Base-by-base conservation (phyloP, 2,113 vertebrate species). In the Sceloporus undulatus region DNA sequence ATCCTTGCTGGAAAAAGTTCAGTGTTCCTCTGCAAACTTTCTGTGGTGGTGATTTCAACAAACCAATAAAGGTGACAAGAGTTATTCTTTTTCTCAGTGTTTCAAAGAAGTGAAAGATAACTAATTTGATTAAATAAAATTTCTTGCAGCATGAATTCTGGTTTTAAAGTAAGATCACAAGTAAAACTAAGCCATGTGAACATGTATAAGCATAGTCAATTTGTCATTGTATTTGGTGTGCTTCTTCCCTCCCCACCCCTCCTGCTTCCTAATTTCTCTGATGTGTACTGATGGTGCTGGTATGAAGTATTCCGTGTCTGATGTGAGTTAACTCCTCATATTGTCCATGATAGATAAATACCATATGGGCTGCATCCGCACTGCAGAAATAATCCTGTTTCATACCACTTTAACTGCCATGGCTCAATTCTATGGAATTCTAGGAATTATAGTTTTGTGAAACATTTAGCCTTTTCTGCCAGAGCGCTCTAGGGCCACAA, bases 1-100 rank as follows among this genome's bases (percentile, higher is more conserved):
- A 96, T 94, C 98, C 98, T 1, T 95, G 89, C 52, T 99, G 98
- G 98, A 98, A 96, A 89, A 98, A 97, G 91, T 98, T 99, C 92
- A 94, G 93, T 2, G 96, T 99, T 89, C 96, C 98, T 74, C 94
- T 99, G 88, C 98, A 99, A 92, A 98, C 97, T 0, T 98, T 99
- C 93, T 99, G 98, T 95, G 93, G 92, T 89, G 97, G 97, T 23
- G 97, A 99, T 90, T 90, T 98, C 68, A 97, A 96, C 82, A 97
- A 95, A 80, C 96, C 97, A 1, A 93, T 99, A 52, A 98, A 99
- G 98, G 98, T 99, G n/a, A 94, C 84, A 86, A 66, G 23, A 65
- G 38, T 77, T 1, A 77, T 54, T 88, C 42, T n/a, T 70, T 56
- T 56, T 38, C 29, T 25, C 2, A 82, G 14, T 73, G 4, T 71